These are phyloP conservation scores for Pelochelys cantorii DNA, from an alignment of 2,797 vertebrate species.

Conservation along the genomic window DNA sequence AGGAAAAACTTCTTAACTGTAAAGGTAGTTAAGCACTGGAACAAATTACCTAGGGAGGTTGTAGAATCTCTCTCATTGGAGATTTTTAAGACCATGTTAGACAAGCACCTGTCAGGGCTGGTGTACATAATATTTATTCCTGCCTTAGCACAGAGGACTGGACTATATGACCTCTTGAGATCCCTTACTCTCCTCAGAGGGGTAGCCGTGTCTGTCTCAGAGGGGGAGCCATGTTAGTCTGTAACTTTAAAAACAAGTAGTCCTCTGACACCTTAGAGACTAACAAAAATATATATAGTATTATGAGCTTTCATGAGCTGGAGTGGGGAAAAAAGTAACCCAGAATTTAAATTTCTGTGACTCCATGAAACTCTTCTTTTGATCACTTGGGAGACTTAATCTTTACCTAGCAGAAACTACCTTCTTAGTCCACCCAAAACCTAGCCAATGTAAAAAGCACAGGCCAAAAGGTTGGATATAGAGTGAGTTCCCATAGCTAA, in stretches of 20 bases:
- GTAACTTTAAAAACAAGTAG: no score
- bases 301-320: no score
- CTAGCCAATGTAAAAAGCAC: not conserved
- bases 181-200: not conserved
- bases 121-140: not conserved
- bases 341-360: not conserved
- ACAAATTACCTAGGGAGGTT: not conserved
- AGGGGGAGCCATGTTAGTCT: no score
- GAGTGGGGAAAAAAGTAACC: no score
- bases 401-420: not conserved
- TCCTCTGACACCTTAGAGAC: no score
- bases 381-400: not conserved
- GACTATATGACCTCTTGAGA: not conserved
- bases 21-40: not conserved
- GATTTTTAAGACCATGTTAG: not conserved
- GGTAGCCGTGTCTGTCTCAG: no score
- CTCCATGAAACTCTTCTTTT: not conserved
- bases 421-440: conserved; percentile 1
- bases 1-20: not conserved
- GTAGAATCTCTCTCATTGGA: not conserved
- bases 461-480: not conserved
- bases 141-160: not conserved
- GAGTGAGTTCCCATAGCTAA: not conserved
- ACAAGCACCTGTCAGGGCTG: not conserved
- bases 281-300: no score